Evolutionary conservation across 2,888 invertebrate species (phyloP).

Genomic region (Chymomyza fuscimana): DNA sequence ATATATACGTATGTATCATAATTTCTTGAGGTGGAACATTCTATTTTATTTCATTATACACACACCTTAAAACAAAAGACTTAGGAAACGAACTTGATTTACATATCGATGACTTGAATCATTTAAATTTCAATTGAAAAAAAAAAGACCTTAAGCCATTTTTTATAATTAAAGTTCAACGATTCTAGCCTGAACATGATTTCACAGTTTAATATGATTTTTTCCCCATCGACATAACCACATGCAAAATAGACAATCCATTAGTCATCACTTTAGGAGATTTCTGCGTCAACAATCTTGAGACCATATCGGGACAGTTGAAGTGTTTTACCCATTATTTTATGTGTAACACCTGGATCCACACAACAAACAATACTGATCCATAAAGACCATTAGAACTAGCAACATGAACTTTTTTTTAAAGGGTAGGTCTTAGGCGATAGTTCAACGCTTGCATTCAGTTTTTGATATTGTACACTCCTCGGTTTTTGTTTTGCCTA

Average conservation of each 20-base stretch:
- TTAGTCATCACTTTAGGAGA: constrained; percentile 48
- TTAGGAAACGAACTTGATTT: constrained; percentile 24
- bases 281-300: background rate
- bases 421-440: no score
- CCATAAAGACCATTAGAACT: no score
- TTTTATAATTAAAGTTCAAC: constrained; percentile 56
- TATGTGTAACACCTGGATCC: background rate
- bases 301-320: constrained; percentile 41
- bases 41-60: background rate
- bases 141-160: constrained; percentile 11
- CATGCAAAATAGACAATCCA: constrained; percentile 5
- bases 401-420: no score
- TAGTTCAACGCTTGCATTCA: no score
- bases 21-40: no score
- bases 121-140: background rate
- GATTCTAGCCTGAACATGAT: constrained; percentile 54
- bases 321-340: constrained; percentile 9
- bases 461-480: no score
- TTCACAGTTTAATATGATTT: constrained; percentile 37
- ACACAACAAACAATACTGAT: no score
- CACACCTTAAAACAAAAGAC: constrained; percentile 24
- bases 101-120: constrained; percentile 23
- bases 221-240: background rate
- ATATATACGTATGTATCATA: no score
- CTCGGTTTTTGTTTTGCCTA: no score